Percentiles rank a stretch among this genome's conserved stretches.
These are phyloP conservation scores for Drosophila rubida DNA, from an alignment of 2,888 invertebrate genomes.

Conservation along the genomic window DNA sequence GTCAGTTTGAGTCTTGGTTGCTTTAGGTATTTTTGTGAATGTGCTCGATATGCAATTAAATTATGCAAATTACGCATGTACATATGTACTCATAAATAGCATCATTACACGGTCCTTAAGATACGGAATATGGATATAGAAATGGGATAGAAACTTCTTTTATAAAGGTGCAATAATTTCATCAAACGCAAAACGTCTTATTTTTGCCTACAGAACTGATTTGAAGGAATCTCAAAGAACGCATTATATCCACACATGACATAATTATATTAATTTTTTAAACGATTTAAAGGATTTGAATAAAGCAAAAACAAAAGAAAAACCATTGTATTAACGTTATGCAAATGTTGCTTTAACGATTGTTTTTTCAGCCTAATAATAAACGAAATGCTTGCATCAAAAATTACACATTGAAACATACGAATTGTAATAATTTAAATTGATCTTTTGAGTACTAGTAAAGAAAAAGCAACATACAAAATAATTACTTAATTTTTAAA, in stretches of 20 bases:
- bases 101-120: constrained; percentile 39
- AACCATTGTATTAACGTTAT: constrained; percentile 2
- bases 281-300: constrained; percentile 14
- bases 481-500: constrained; percentile 26
- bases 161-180: constrained; percentile 68
- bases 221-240: constrained; percentile 62
- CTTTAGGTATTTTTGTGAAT: constrained; percentile 42
- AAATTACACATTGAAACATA: constrained; percentile 1
- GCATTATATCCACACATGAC: constrained; percentile 40
- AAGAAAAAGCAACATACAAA: constrained; percentile 17
- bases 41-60: constrained; percentile 15
- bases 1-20: constrained; percentile 42
- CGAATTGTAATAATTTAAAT: constrained; percentile 8
- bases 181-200: constrained; percentile 44
- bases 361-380: constrained; percentile 1
- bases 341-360: constrained; percentile 21
- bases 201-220: constrained; percentile 61
- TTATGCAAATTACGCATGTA: constrained; percentile 39
- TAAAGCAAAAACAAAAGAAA: neutral
- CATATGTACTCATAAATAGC: constrained; percentile 44
- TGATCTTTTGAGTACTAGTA: constrained; percentile 22
- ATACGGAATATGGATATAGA: constrained; percentile 15
- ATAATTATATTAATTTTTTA: constrained; percentile 18
- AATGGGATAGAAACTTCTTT: constrained; percentile 32
- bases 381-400: constrained; percentile 7